Conservation (phyloP, 37 sponge, comb jelly and placozoan species). For the Oscarella lobularis region DNA sequence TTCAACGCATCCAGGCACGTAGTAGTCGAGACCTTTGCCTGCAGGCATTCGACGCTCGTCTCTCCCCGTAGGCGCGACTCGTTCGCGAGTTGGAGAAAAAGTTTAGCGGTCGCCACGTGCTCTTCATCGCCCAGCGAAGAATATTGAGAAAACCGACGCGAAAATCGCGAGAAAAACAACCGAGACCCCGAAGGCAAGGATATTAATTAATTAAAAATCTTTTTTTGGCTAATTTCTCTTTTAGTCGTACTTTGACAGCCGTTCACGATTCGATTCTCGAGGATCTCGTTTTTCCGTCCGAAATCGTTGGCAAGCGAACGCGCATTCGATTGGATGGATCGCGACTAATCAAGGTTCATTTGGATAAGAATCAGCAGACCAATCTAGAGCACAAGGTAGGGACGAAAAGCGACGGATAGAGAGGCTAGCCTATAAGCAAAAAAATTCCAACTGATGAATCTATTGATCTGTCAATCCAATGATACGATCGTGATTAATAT, state of each 20-base stretch:
- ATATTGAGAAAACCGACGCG: constrained; percentile 85
- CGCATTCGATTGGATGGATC: constrained; percentile 81
- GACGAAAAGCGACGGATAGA: too few species aligned
- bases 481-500: not conserved
- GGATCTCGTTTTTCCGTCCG: constrained; percentile 92
- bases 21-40: not conserved
- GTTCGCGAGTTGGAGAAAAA: constrained; percentile 96
- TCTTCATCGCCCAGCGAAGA: constrained; percentile 81
- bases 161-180: constrained; percentile 73
- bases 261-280: constrained; percentile 91
- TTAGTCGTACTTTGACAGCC: constrained; percentile 88
- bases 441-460: not conserved
- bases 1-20: constrained; percentile 80
- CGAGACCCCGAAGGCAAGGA: constrained; percentile 70
- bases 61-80: constrained; percentile 28
- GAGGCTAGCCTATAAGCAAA: not conserved
- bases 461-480: constrained; percentile 1
- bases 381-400: constrained; percentile 84
- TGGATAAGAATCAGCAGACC: constrained; percentile 76
- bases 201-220: not conserved
- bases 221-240: not conserved
- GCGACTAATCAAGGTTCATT: constrained; percentile 80
- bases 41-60: not conserved
- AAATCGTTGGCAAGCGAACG: constrained; percentile 88
- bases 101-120: constrained; percentile 80